Percentiles rank a stretch among this genome's conserved stretches.
Conservation (phyloP, 1,140 invertebrate species). For the Macrotrachela quadricornifera region DNA sequence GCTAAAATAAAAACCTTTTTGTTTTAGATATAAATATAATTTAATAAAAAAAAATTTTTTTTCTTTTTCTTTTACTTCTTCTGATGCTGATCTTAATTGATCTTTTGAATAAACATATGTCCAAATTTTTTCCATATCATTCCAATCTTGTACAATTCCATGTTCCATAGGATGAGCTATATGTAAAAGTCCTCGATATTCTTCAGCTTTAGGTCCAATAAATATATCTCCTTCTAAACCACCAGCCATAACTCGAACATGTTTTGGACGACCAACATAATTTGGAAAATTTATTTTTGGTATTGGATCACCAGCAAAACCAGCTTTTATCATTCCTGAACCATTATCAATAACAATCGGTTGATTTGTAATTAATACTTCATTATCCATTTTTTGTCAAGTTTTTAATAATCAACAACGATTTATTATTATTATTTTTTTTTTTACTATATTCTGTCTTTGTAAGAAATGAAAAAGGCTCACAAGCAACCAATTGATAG, state of each 20-base stretch:
- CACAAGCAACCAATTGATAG: no score
- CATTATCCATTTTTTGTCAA: conserved; percentile 19
- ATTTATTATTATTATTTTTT: no score
- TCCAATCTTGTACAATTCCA: conserved; percentile 97
- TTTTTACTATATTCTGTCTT: no score
- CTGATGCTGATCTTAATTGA: conserved; percentile 84
- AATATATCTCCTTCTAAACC: conserved; percentile 90
- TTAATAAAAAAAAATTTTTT: background rate
- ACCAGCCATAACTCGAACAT: conserved; percentile 93
- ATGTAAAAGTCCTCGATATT: conserved; percentile 78
- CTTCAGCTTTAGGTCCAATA: conserved; percentile 39
- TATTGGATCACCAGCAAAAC: conserved; percentile 94
- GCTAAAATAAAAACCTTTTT: conserved; percentile 37
- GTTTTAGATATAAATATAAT: background rate
- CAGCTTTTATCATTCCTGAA: conserved; percentile 95
- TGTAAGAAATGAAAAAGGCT: no score
- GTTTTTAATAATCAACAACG: no score
- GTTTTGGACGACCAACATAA: conserved; percentile 90
- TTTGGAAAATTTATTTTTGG: conserved; percentile 98
- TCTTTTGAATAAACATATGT: conserved; percentile 80
- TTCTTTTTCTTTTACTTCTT: conserved; percentile 42
- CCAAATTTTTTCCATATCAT: conserved; percentile 99
- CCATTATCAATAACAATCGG: conserved; percentile 99
- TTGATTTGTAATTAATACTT: conserved; percentile 76
- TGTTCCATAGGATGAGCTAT: conserved; percentile 99